Evolutionary conservation across 2,113 vertebrate species (phyloP).

Genomic region (Nesogale talazaci): DNA sequence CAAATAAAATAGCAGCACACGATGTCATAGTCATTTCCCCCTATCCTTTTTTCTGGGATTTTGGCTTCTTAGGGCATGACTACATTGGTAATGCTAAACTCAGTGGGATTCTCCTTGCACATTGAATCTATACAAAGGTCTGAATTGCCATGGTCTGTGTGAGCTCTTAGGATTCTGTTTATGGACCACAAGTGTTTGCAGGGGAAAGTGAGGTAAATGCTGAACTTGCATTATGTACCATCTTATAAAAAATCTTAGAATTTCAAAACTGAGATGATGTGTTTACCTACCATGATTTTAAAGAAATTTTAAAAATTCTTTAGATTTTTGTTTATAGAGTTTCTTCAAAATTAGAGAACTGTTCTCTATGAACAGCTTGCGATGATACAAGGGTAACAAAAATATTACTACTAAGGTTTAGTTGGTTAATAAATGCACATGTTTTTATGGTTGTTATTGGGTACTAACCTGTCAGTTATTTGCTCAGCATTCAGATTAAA

Average conservation of each 20-base stretch:
- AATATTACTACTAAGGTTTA: too few species aligned
- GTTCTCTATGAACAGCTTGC: background rate
- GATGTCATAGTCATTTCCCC: background rate
- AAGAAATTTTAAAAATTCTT: background rate
- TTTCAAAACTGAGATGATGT: background rate
- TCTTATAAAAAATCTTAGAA: background rate
- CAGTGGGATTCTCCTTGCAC: background rate
- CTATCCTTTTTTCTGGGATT: background rate
- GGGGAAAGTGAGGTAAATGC: background rate
- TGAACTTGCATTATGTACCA: background rate
- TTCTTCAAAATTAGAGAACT: too few species aligned
- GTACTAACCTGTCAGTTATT: too few species aligned
- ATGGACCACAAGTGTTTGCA: background rate
- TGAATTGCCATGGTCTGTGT: background rate
- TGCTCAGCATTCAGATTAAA: too few species aligned
- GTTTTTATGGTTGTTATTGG: too few species aligned
- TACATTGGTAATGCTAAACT: background rate
- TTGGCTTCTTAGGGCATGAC: background rate
- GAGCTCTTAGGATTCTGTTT: background rate
- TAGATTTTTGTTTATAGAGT: background rate
- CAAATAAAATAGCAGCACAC: background rate
- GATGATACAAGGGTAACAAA: background rate
- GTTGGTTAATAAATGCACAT: too few species aligned
- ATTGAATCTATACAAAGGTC: background rate
- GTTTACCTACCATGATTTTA: background rate